Conservation (phyloP, 2,797 vertebrate genomes). For the Centropyge bicolor region DNA sequence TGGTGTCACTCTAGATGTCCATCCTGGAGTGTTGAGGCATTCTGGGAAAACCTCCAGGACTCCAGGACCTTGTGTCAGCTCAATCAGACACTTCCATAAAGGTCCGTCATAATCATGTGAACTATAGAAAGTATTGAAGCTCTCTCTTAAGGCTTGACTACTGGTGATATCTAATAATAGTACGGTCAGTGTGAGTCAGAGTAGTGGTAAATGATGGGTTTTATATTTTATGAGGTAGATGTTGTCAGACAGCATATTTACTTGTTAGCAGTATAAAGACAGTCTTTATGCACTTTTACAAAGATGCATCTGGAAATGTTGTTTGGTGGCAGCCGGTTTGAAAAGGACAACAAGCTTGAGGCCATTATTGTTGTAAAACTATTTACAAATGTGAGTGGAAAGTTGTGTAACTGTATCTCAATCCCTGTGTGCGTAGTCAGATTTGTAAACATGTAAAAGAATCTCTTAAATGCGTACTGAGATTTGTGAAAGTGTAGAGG, state of each 20-base stretch:
- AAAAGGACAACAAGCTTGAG: no score
- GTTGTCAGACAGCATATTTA: not conserved
- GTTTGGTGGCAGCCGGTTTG: not conserved
- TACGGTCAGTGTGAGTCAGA: not conserved
- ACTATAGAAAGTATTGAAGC: conserved; percentile 6
- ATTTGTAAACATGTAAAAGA: no score
- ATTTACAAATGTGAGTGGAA: no score
- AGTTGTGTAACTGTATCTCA: no score
- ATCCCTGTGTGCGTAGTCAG: no score
- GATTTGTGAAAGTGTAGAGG: no score
- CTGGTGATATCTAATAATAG: not conserved
- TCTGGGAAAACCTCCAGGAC: conserved; percentile 55
- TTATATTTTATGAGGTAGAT: not conserved
- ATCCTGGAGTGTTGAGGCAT: conserved; percentile 49
- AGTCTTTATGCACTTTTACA: not conserved
- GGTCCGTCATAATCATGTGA: conserved; percentile 44
- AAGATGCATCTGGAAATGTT: not conserved
- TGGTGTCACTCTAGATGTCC: conserved; percentile 59
- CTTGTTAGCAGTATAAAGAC: not conserved
- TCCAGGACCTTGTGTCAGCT: conserved; percentile 23
- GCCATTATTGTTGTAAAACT: no score
- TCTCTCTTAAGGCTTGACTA: not conserved
- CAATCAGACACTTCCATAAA: conserved; percentile 42
- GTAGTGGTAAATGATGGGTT: not conserved
- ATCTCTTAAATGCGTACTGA: no score